Evolutionary conservation across 2,113 vertebrate genomes (phyloP).

Genomic region (Chaetops frenatus): DNA sequence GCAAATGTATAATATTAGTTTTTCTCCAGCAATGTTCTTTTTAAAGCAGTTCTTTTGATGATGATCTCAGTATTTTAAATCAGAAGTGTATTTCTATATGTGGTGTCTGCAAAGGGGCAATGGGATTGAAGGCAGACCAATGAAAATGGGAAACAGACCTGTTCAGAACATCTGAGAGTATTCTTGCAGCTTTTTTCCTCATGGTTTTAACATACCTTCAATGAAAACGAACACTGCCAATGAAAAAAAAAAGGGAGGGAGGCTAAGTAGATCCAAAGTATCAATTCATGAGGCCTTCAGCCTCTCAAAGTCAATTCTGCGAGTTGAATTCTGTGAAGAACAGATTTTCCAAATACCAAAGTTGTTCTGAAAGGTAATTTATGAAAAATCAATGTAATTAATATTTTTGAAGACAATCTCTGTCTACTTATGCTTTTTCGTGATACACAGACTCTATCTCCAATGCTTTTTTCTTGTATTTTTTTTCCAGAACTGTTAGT

Average conservation of each 20-base stretch:
- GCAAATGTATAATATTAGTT: background rate
- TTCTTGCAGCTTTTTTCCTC: background rate
- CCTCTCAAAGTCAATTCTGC: background rate
- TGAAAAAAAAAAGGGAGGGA: rapidly evolving
- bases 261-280: background rate
- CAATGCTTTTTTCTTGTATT: background rate
- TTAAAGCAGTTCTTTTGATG: background rate
- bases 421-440: background rate
- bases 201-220: background rate
- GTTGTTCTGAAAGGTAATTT: background rate
- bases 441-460: background rate
- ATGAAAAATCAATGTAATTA: background rate
- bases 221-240: background rate
- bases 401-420: background rate
- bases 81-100: background rate
- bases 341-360: background rate
- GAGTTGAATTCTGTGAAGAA: background rate
- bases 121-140: background rate
- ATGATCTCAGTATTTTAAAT: background rate
- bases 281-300: background rate
- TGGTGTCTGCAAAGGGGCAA: background rate
- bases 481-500: background rate
- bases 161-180: background rate
- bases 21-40: background rate
- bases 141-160: background rate